A percentile compares a stretch with the other conserved stretches of the same genome.
phyloP scores from a whole-genome alignment of 2,797 vertebrate species.

The Oceanodroma leucorhoa region DNA sequence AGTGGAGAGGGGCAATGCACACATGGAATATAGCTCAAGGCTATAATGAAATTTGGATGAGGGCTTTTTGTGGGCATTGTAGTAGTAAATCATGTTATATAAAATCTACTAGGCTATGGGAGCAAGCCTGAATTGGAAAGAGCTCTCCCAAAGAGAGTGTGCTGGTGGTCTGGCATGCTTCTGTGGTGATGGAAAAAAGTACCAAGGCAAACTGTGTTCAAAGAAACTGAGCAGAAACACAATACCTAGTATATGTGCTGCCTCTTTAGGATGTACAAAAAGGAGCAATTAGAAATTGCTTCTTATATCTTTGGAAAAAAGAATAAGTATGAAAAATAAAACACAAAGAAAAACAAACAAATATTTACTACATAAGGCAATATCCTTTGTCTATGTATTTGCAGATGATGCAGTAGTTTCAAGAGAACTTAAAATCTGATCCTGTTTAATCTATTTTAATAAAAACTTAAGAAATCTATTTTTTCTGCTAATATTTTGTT shows the following conservation, averaged over 20 bases:
- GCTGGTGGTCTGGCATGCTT: constrained; percentile 17
- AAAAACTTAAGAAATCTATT: background rate
- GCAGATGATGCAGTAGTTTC: background rate
- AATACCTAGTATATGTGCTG: background rate
- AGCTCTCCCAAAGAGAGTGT: background rate
- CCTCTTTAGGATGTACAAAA: background rate
- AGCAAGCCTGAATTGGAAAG: background rate
- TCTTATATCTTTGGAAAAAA: background rate
- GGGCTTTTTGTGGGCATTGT: background rate
- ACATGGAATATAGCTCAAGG: background rate
- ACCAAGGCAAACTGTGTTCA: background rate
- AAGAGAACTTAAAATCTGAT: background rate
- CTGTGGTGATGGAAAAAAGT: background rate
- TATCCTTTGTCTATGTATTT: background rate
- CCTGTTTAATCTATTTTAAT: background rate
- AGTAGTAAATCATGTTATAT: background rate
- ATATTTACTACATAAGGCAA: background rate
- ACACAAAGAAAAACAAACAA: background rate
- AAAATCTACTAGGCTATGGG: background rate
- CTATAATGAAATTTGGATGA: background rate
- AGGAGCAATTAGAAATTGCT: background rate
- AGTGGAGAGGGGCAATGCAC: background rate
- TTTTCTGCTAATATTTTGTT: background rate
- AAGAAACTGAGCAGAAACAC: background rate
- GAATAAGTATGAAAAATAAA: background rate